phyloP scores from a whole-genome alignment of 2,888 invertebrate genomes.

The Ophion ventricosus region DNA sequence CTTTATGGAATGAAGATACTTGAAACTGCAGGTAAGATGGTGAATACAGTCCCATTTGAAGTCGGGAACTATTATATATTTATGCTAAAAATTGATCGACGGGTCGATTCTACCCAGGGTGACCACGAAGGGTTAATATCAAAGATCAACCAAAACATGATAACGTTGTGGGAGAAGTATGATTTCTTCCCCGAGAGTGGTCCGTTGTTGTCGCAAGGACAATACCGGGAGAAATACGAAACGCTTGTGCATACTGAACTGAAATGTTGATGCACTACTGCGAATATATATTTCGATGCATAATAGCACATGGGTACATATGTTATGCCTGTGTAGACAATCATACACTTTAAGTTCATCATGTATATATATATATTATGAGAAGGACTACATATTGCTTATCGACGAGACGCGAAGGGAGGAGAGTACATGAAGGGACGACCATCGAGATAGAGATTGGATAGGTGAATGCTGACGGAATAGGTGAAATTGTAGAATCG shows the following conservation, averaged over 20 bases:
- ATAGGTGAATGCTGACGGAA: constrained; percentile 13
- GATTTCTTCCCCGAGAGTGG: not conserved
- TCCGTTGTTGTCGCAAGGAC: not conserved
- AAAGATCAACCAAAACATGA: no score
- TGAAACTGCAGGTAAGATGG: no score
- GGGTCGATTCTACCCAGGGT: no score
- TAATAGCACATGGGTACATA: not conserved
- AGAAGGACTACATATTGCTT: constrained; percentile 28
- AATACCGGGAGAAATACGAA: not conserved
- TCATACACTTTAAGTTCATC: not conserved
- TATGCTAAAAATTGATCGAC: no score
- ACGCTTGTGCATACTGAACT: not conserved
- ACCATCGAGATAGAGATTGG: constrained; percentile 45
- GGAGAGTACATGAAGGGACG: not conserved
- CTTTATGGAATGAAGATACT: no score
- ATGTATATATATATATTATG: no score
- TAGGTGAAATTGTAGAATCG: constrained; percentile 55
- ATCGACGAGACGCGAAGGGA: constrained; percentile 10
- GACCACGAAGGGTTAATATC: no score
- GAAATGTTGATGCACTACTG: not conserved
- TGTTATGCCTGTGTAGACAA: not conserved
- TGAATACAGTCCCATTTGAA: no score
- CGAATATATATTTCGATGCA: not conserved
- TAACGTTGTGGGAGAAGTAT: not conserved
- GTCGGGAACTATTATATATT: no score